Percentiles rank a stretch among this genome's conserved stretches.
These are phyloP conservation scores for Pandion haliaetus DNA, from an alignment of 2,113 vertebrate genomes.

Conservation along the genomic window DNA sequence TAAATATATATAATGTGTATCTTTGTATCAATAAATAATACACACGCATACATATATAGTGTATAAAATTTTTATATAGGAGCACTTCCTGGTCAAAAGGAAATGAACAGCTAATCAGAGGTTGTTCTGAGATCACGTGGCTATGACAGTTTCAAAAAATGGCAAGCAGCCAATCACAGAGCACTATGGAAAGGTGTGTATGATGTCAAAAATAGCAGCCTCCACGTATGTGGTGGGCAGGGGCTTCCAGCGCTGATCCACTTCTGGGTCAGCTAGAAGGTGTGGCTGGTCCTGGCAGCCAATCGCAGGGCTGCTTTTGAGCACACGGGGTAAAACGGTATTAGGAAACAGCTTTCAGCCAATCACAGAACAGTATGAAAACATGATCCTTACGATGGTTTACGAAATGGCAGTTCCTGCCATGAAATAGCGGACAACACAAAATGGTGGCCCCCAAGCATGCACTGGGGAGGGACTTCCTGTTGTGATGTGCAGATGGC, in stretches of 20 bases:
- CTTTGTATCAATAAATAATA: background rate
- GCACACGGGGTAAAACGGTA: background rate
- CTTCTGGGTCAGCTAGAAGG: background rate
- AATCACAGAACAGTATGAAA: background rate
- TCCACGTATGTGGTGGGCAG: background rate
- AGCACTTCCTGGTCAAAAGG: background rate
- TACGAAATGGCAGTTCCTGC: background rate
- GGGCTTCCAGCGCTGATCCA: background rate
- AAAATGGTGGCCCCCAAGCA: background rate
- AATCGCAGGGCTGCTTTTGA: background rate
- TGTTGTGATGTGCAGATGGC: background rate
- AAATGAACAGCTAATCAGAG: background rate
- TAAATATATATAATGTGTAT: background rate
- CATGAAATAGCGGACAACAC: background rate
- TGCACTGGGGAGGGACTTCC: background rate
- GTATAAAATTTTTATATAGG: background rate
- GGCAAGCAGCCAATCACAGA: background rate
- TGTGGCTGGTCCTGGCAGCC: background rate
- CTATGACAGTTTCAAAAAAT: background rate
- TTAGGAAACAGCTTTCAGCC: background rate
- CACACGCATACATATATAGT: background rate
- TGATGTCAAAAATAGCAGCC: background rate
- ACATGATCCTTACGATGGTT: fast-evolving
- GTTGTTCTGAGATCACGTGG: background rate
- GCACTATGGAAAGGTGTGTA: background rate